Percentiles rank a stretch among this genome's conserved stretches.
Conservation (phyloP, 2,113 vertebrate genomes). For the Tachuris rubrigastra region DNA sequence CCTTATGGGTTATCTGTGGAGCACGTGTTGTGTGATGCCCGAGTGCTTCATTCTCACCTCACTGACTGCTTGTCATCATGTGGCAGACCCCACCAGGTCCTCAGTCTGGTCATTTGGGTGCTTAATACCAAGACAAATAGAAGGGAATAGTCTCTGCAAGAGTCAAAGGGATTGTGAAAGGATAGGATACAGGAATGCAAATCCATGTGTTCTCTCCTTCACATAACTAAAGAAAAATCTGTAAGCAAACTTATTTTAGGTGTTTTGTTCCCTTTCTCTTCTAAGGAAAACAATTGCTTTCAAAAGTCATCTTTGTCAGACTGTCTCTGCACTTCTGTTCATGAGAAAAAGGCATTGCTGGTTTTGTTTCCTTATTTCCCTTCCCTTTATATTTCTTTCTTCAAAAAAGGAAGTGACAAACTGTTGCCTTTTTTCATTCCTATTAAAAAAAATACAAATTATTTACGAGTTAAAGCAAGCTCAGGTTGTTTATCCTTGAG, state of each 20-base stretch:
- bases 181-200: not conserved
- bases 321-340: not conserved
- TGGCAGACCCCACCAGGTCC: not conserved
- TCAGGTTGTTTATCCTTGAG: not conserved
- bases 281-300: not conserved
- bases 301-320: not conserved
- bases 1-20: not conserved
- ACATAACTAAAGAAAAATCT: not conserved
- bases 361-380: not conserved
- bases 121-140: not conserved
- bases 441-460: not conserved
- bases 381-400: not conserved
- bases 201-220: not conserved
- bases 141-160: not conserved
- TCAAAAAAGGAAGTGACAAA: not conserved
- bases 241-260: not conserved
- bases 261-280: not conserved
- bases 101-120: not conserved
- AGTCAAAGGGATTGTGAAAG: not conserved
- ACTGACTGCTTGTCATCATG: not conserved
- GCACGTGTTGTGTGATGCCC: not conserved
- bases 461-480: not conserved
- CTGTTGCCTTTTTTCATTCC: not conserved
- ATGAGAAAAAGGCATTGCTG: not conserved
- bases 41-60: slow-evolving; percentile 3